phyloP scores from a whole-genome alignment of 2,797 vertebrate genomes.

The Channa striata region DNA sequence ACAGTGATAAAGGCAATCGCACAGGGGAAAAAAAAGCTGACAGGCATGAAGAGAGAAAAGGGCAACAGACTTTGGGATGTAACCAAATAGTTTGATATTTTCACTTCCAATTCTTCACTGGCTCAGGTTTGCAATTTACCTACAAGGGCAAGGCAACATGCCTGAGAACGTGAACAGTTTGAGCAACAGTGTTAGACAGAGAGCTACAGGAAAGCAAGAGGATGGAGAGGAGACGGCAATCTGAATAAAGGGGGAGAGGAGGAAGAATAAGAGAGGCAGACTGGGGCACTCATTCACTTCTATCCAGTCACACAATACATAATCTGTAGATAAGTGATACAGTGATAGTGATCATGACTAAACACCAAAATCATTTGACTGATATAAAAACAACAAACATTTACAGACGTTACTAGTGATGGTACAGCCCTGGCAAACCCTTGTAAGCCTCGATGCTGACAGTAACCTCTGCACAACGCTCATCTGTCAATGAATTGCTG shows the following conservation, averaged over 20 bases:
- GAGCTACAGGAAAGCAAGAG: slow-evolving; percentile 48
- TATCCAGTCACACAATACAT: slow-evolving; percentile 48
- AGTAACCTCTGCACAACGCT: slow-evolving; percentile 16
- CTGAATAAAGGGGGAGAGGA: slow-evolving; percentile 64
- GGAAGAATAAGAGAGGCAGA: slow-evolving; percentile 69
- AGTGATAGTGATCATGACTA: slow-evolving; percentile 32
- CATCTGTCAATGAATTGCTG: slow-evolving; percentile 28
- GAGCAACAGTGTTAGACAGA: slow-evolving; percentile 37
- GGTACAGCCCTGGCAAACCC: slow-evolving; percentile 12
- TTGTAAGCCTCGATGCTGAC: neutral
- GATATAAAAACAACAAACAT: slow-evolving; percentile 37
- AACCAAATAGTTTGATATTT: slow-evolving; percentile 47
- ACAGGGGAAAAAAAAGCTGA: slow-evolving; percentile 21
- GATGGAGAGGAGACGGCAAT: slow-evolving; percentile 56
- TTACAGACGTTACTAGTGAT: slow-evolving; percentile 24
- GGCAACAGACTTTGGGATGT: slow-evolving; percentile 34
- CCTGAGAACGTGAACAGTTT: slow-evolving; percentile 36
- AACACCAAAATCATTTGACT: slow-evolving; percentile 41
- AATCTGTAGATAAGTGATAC: slow-evolving; percentile 41
- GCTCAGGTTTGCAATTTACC: slow-evolving; percentile 49
- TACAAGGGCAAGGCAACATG: slow-evolving; percentile 27
- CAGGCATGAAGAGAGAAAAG: slow-evolving; percentile 36
- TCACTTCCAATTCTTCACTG: slow-evolving; percentile 14
- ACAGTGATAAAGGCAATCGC: slow-evolving; percentile 40
- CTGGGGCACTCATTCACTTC: slow-evolving; percentile 84